phyloP scores from a whole-genome alignment of 2,113 vertebrate genomes.

The Solenodon paradoxus region DNA sequence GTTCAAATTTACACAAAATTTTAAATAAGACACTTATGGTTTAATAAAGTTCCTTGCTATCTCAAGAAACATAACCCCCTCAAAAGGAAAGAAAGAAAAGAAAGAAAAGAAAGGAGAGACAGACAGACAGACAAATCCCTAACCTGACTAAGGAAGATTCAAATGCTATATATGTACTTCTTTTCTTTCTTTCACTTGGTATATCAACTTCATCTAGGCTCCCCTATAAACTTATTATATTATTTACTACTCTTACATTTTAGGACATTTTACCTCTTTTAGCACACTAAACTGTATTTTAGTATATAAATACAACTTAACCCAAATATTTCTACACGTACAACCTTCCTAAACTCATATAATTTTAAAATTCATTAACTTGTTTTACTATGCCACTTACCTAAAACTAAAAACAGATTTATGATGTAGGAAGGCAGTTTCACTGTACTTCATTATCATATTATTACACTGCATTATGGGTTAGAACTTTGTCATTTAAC shows the following conservation, averaged over 20 bases:
- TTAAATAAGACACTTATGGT: not conserved
- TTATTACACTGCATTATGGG: not conserved
- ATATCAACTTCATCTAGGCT: not conserved
- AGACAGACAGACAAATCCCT: no score
- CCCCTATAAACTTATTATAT: not conserved
- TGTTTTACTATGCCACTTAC: not conserved
- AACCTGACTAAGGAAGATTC: no score
- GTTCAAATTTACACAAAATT: slow-evolving; percentile 20
- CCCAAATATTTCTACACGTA: not conserved
- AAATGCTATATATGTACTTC: not conserved
- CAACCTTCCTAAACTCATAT: not conserved
- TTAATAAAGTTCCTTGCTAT: not conserved
- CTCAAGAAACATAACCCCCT: not conserved
- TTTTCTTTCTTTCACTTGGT: not conserved
- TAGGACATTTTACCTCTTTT: not conserved
- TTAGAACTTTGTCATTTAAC: not conserved
- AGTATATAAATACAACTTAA: slow-evolving; percentile 3
- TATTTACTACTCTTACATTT: not conserved
- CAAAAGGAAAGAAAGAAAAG: no score
- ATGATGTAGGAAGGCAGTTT: not conserved
- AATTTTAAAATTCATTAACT: not conserved
- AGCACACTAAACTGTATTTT: not conserved
- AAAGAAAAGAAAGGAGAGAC: no score
- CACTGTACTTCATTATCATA: not conserved
- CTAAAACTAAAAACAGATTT: not conserved